Evolutionary conservation across 1,140 invertebrate species (phyloP), one percentile per base, ranked within the genome.

Genomic region (Colletes latitarsis): DNA sequence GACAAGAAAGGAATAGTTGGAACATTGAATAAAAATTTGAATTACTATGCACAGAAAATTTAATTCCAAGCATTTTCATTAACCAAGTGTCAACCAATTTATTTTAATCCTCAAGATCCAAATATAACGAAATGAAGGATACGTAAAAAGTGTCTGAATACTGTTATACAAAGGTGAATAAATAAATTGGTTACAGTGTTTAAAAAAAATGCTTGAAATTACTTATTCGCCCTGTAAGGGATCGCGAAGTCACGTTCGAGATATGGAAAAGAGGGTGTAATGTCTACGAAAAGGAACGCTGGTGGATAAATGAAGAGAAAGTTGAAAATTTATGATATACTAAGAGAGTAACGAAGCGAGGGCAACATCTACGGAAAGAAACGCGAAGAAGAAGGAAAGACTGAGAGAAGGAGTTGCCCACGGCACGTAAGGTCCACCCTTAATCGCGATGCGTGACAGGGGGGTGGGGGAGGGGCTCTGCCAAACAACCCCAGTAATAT

Each of bases 371-470:
- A 53, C 19, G 12, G n/a, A 21, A 60, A 52, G 64, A 64, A 55
- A 19, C 17, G 17, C 9, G 0, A 19, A 30, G 30, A n/a, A 73
- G 30, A 67, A 30, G 52, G 41, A 21, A 60, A 52, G 57, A 52
- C 49, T 69, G 15, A 82, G 46, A 68, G 57, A 82, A 63, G 52
- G 74, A 80, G 46, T 69, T n/a, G 64, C 62, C n/a, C 43, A 21
- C 70, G 70, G 69, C 82, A 87, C 84, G 85, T 83, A 81, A 87
- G 55, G 63, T 76, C 83, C 55, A 62, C 63, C 81, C 81, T 85
- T 89, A 88, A 88, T 88, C 85, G 82, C 77, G 82, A 88, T 87
- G 79, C 81, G 85, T 88, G 81, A 87, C 83, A 82, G 82, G 49
- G 79, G 30, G 30, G 30, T 30, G 2, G 49, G 79, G 30, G 30